Conservation (phyloP, 2,888 invertebrate genomes). For the Microctonus hyperodae region DNA sequence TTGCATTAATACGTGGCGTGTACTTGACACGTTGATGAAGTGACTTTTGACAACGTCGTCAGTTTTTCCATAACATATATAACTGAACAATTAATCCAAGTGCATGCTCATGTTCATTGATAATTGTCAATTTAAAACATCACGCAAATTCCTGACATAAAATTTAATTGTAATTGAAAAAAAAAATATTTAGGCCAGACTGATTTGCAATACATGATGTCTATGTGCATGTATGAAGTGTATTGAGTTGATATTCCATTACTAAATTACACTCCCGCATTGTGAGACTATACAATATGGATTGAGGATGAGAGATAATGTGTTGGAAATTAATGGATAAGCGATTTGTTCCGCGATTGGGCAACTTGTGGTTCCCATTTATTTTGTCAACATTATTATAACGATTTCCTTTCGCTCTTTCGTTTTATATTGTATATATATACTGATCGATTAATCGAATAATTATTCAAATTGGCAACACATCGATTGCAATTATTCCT, state of each 20-base stretch:
- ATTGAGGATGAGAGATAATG: conserved; percentile 1
- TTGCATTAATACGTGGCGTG: too few species aligned
- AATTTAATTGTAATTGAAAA: not conserved
- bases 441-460: not conserved
- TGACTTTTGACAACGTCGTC: too few species aligned
- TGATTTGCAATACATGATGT: not conserved
- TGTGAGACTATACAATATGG: not conserved
- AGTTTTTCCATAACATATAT: too few species aligned
- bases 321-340: not conserved
- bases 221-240: not conserved
- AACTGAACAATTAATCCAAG: too few species aligned
- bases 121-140: not conserved
- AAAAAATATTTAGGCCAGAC: not conserved
- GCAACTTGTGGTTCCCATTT: not conserved
- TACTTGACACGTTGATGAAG: too few species aligned
- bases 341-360: not conserved
- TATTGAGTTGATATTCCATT: not conserved
- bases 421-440: not conserved
- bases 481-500: not conserved
- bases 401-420: not conserved
- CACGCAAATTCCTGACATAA: not conserved
- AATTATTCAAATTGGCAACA: not conserved
- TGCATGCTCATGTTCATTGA: too few species aligned
- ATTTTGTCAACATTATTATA: not conserved
- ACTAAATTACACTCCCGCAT: not conserved